Evolutionary conservation across 2,797 vertebrate genomes (phyloP).

Genomic region (Odontamblyopus rebecca): DNA sequence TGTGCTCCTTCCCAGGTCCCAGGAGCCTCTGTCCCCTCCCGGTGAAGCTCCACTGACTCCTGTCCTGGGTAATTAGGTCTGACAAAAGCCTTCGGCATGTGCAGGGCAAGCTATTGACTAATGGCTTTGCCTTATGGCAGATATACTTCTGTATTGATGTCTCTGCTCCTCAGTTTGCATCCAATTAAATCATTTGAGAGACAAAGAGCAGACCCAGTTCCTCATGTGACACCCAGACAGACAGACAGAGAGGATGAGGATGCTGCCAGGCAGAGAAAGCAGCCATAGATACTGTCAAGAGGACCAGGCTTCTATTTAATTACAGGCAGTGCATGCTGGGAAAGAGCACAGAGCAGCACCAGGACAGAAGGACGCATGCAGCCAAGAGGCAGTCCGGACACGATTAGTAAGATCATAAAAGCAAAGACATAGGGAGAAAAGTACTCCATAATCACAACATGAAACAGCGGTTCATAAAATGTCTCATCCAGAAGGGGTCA

Average conservation of each 20-base stretch:
- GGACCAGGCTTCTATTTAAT: conserved; percentile 72
- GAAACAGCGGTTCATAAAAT: conserved; percentile 62
- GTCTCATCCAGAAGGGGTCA: conserved; percentile 61
- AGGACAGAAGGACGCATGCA: conserved; percentile 74
- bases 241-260: conserved; percentile 38
- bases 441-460: conserved; percentile 67
- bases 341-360: conserved; percentile 60
- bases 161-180: conserved; percentile 73
- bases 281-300: conserved; percentile 66
- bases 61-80: conserved; percentile 76
- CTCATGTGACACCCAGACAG: conserved; percentile 68
- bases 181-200: conserved; percentile 81
- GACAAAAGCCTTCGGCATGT: conserved; percentile 71
- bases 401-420: conserved; percentile 78
- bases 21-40: conserved; percentile 65
- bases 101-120: conserved; percentile 73
- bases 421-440: conserved; percentile 69
- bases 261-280: conserved; percentile 63
- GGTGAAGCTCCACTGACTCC: conserved; percentile 71
- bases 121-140: conserved; percentile 76
- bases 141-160: conserved; percentile 76
- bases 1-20: conserved; percentile 75
- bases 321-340: conserved; percentile 72
- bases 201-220: conserved; percentile 75
- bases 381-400: conserved; percentile 71